Evolutionary conservation across 2,797 vertebrate species (phyloP), one percentile per base, ranked within the genome.

Genomic region (Chelonia mydas): DNA sequence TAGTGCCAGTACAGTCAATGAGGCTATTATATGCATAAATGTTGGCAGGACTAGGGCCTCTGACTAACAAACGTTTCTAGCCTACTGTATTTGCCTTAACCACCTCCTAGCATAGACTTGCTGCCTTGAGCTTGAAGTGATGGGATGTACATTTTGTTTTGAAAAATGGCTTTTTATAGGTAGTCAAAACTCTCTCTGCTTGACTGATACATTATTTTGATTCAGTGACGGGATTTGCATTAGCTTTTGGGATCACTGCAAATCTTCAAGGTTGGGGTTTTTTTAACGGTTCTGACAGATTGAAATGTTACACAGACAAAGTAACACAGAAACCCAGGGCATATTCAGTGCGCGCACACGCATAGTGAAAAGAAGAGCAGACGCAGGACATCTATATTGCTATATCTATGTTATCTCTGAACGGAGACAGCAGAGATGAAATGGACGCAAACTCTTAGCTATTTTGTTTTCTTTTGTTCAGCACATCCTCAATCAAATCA

Each of bases 81-180:
- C n/a, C 33, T 95, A 11, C 55, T 45, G 19, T 25, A 76, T 79
- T 77, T 86, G 21, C 25, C 78, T 86, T 54, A 82, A 15, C 57
- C 74, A 82, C 33, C 5, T 79, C 90, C 76, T 55, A 65, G 47
- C 81, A 10, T 10, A 25, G 10, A 33, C 28, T 28, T 59, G 68
- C 27, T 59, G 68, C 27, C 79, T 93, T 41, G 82, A 83, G 3
- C 57, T 90, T 80, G 11, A 93, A 27, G 11, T 16, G 83, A 11
- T 78, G 77, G 3, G 33, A 86, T 61, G 28, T 7, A 19, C 3
- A 81, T 37, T 59, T 89, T 93, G 79, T 84, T 95, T 88, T 88
- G 87, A 95, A 92, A 93, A 90, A 83, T 50, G 33, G 49, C 83
- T 93, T 90, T 53, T 95, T 76, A 47, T 55, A 93, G n/a, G 25